Conservation (phyloP, 2,797 vertebrate species). For the Hipposideros larvatus region DNA sequence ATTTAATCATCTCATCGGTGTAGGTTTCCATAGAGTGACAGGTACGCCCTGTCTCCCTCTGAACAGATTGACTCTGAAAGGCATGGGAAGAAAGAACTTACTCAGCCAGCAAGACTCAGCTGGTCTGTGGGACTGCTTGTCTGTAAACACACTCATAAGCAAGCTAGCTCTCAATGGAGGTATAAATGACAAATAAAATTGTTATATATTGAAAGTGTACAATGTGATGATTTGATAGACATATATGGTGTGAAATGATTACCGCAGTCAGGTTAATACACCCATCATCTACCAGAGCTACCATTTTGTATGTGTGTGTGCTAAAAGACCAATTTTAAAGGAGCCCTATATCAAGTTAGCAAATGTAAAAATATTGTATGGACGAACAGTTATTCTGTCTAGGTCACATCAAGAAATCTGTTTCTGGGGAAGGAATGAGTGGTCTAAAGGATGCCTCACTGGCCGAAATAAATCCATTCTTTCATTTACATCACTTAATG, state of each 20-base stretch:
- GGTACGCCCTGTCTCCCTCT: background rate
- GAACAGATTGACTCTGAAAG: background rate
- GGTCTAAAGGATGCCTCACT: background rate
- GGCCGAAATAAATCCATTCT: background rate
- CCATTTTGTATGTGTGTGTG: too few species aligned
- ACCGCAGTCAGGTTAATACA: background rate
- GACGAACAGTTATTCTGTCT: background rate
- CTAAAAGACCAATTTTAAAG: background rate
- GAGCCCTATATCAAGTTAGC: background rate
- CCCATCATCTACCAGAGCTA: background rate
- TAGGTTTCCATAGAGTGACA: constrained; percentile 37
- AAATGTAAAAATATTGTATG: background rate
- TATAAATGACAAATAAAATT: background rate
- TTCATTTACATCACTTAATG: background rate
- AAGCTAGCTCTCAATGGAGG: background rate
- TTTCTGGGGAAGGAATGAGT: background rate
- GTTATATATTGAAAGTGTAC: background rate
- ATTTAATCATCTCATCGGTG: constrained; percentile 54
- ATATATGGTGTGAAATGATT: background rate
- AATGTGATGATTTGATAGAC: background rate
- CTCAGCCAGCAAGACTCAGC: background rate
- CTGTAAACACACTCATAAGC: constrained; percentile 27
- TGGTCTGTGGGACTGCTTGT: background rate
- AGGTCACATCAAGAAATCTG: background rate
- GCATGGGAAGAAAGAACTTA: background rate